A percentile compares a stretch with the other conserved stretches of the same genome.
These are phyloP conservation scores for Napeogenes inachia DNA, from an alignment of 2,888 invertebrate genomes.

Conservation along the genomic window DNA sequence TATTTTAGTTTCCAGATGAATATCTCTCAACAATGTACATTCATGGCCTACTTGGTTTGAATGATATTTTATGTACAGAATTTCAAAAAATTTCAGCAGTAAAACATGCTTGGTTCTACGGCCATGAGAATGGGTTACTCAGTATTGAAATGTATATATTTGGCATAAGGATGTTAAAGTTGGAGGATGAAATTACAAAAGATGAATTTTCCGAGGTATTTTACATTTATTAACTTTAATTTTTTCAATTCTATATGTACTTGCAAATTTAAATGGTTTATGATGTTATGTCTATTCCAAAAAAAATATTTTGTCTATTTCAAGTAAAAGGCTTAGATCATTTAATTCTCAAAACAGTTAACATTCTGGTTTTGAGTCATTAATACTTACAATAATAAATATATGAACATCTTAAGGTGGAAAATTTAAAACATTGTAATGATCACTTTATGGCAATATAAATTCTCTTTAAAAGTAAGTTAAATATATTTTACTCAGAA, in stretches of 20 bases:
- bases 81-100: slow-evolving; percentile 54
- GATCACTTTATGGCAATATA: too few species aligned
- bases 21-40: slow-evolving; percentile 61
- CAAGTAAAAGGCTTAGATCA: too few species aligned
- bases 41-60: slow-evolving; percentile 52
- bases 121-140: slow-evolving; percentile 57
- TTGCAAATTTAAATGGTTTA: too few species aligned
- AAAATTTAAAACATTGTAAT: too few species aligned
- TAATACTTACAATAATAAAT: too few species aligned
- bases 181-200: slow-evolving; percentile 48
- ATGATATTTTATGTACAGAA: slow-evolving; percentile 48
- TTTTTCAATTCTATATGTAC: neutral
- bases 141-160: slow-evolving; percentile 63
- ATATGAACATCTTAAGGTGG: too few species aligned
- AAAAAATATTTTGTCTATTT: too few species aligned
- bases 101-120: slow-evolving; percentile 62
- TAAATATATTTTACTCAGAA: neutral
- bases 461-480: neutral
- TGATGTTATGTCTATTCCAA: too few species aligned
- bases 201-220: slow-evolving; percentile 56
- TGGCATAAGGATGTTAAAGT: slow-evolving; percentile 58
- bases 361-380: too few species aligned
- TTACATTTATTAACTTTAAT: neutral
- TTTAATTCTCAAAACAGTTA: too few species aligned
- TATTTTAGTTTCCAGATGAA: slow-evolving; percentile 59